Conservation (phyloP, 2,113 vertebrate species). For the Marcusenius ussheri region DNA sequence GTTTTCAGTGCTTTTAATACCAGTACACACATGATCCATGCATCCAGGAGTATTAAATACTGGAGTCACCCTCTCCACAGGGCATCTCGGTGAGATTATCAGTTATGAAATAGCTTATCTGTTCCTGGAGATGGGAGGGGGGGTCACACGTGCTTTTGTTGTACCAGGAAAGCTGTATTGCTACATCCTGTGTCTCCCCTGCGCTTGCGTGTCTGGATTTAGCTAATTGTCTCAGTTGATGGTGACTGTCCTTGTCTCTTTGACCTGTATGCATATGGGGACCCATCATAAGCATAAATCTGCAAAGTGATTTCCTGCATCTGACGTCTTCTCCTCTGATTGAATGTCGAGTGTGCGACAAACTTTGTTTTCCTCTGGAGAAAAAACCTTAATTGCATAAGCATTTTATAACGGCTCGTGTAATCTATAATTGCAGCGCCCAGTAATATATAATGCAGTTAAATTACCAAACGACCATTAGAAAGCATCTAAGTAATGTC, state of each 20-base stretch:
- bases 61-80: neutral
- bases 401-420: neutral
- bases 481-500: neutral
- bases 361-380: constrained; percentile 8
- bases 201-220: neutral
- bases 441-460: neutral
- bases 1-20: neutral
- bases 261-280: neutral
- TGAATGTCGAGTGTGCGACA: neutral
- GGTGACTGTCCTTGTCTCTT: neutral
- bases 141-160: neutral
- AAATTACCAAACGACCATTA: neutral
- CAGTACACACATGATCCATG: neutral
- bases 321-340: neutral
- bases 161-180: neutral
- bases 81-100: neutral
- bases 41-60: neutral
- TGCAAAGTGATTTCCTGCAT: neutral
- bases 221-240: neutral
- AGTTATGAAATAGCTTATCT: neutral
- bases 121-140: neutral
- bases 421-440: neutral
- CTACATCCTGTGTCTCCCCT: neutral
- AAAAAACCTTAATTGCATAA: constrained; percentile 3
- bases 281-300: neutral